phyloP scores from a whole-genome alignment of 2,797 vertebrate genomes.

The Channa striata region DNA sequence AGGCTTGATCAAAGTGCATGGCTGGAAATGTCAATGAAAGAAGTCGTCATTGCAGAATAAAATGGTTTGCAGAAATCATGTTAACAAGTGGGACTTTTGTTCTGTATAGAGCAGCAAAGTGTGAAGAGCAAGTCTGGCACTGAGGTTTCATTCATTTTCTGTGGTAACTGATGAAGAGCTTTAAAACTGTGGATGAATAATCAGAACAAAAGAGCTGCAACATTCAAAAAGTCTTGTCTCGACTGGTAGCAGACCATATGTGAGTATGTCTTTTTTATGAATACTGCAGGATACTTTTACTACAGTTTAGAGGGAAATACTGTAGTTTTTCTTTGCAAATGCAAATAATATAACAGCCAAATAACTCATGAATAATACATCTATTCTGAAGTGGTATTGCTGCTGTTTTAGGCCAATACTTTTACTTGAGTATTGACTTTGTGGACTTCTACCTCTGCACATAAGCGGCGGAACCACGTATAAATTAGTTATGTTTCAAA shows the following conservation, averaged over 20 bases:
- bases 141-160: neutral
- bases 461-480: neutral
- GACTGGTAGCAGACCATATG: neutral
- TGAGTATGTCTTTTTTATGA: too few relatives aligned
- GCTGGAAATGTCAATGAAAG: neutral
- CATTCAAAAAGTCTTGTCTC: neutral
- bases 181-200: neutral
- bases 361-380: too few relatives aligned
- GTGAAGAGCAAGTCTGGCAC: neutral
- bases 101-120: neutral
- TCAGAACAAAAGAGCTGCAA: neutral
- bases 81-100: neutral
- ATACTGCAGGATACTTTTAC: too few relatives aligned
- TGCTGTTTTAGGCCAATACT: too few relatives aligned
- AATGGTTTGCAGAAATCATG: neutral
- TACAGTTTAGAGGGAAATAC: too few relatives aligned
- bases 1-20: neutral
- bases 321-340: too few relatives aligned
- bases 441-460: too few relatives aligned
- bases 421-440: too few relatives aligned
- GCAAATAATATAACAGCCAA: too few relatives aligned
- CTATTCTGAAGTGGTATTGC: too few relatives aligned
- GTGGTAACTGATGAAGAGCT: neutral
- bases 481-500: conserved; percentile 19
- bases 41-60: neutral